Evolutionary conservation across 64 coral and sea anemone genomes (phyloP).

Genomic region (Pachyseris speciosa): DNA sequence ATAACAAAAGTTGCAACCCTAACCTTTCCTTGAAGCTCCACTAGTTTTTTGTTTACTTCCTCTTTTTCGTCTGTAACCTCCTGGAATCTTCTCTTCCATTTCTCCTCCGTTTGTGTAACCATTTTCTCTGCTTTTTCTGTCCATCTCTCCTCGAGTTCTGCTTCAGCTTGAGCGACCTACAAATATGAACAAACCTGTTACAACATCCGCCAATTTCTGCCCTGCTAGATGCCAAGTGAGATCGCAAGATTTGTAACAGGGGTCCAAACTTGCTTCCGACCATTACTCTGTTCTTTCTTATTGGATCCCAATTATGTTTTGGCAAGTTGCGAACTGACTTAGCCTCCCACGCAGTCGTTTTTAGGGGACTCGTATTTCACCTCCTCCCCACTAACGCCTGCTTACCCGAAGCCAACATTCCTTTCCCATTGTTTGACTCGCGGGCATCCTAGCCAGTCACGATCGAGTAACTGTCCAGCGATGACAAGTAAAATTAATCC

Average conservation of each 20-base stretch:
- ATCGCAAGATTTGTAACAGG: not conserved
- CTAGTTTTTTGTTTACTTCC: conserved; percentile 52
- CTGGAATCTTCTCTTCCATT: conserved; percentile 92
- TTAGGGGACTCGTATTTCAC: too few species aligned
- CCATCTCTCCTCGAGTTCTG: conserved; percentile 88
- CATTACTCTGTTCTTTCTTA: not conserved
- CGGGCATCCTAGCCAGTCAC: too few species aligned
- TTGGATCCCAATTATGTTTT: too few species aligned
- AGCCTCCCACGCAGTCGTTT: too few species aligned
- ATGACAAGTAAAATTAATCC: too few species aligned
- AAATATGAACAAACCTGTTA: not conserved
- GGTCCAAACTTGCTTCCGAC: not conserved
- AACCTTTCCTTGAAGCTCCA: conserved; percentile 90
- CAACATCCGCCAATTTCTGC: not conserved
- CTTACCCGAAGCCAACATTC: too few species aligned
- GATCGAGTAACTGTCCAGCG: too few species aligned
- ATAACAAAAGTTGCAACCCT: not conserved
- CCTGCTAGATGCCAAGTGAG: not conserved
- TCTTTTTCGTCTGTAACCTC: conserved; percentile 92
- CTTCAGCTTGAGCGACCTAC: conserved; percentile 83
- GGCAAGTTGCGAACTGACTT: too few species aligned
- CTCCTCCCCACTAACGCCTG: too few species aligned
- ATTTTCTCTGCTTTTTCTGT: conserved; percentile 89
- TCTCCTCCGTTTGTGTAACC: conserved; percentile 87
- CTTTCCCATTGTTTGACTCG: too few species aligned